These are phyloP conservation scores for Arenaria interpres DNA, from an alignment of 2,113 vertebrate genomes.

Conservation along the genomic window DNA sequence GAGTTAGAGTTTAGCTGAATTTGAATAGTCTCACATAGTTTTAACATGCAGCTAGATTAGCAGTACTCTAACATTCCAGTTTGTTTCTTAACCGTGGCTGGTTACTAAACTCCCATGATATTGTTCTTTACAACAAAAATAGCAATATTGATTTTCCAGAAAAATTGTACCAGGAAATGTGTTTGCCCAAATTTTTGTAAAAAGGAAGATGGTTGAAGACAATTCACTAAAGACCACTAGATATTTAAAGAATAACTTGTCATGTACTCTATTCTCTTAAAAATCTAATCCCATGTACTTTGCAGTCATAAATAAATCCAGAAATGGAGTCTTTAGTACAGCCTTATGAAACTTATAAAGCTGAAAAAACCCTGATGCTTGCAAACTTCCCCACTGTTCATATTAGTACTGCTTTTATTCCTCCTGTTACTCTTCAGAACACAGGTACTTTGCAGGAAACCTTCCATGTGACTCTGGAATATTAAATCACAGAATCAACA, in stretches of 20 bases:
- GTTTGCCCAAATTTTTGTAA: background rate
- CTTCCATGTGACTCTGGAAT: background rate
- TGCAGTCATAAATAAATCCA: background rate
- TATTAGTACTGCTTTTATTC: background rate
- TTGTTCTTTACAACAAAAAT: background rate
- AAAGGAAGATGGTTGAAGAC: background rate
- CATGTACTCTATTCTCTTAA: background rate
- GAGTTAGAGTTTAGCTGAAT: background rate
- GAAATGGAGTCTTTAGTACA: background rate
- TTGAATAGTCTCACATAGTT: background rate
- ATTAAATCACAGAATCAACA: background rate
- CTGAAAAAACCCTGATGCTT: background rate
- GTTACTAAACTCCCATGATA: background rate
- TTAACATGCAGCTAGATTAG: background rate
- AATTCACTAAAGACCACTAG: background rate
- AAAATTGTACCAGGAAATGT: background rate
- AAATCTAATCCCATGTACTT: background rate
- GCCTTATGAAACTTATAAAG: background rate
- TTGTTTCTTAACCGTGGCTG: background rate
- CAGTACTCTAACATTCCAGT: background rate
- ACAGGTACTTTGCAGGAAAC: background rate
- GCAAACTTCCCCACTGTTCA: background rate
- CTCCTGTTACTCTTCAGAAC: background rate
- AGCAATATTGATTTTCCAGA: background rate
- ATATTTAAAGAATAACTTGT: background rate